These are phyloP conservation scores for Tachina fera DNA, from an alignment of 2,888 invertebrate species.

Conservation along the genomic window DNA sequence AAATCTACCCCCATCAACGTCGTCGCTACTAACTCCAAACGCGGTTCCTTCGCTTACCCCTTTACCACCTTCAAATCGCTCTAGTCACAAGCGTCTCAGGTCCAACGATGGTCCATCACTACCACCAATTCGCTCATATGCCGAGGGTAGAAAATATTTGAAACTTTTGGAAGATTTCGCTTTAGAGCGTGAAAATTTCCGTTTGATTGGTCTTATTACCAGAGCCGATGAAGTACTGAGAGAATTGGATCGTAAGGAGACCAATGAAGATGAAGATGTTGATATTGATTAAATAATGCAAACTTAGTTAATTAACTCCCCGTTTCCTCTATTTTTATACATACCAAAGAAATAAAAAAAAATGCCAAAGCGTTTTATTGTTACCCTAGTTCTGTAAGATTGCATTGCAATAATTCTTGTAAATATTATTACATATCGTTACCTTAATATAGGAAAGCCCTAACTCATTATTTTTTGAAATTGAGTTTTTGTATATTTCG, in stretches of 20 bases:
- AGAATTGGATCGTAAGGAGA: constrained; percentile 76
- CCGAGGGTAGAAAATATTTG: constrained; percentile 79
- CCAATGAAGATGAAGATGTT: constrained; percentile 72
- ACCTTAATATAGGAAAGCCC: no score
- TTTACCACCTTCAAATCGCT: constrained; percentile 39
- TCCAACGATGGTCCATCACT: constrained; percentile 42
- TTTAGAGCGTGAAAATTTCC: constrained; percentile 78
- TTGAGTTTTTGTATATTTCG: no score
- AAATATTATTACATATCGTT: constrained; percentile 3
- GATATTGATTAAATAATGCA: constrained; percentile 69
- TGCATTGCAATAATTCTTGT: constrained; percentile 3
- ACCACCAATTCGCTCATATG: constrained; percentile 74
- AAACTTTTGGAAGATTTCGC: constrained; percentile 80
- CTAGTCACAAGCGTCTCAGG: constrained; percentile 61
- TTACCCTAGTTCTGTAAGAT: constrained; percentile 53
- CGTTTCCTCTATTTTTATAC: constrained; percentile 29
- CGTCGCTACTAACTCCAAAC: neutral
- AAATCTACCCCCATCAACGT: constrained; percentile 12
- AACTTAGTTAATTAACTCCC: neutral
- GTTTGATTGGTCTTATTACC: constrained; percentile 80
- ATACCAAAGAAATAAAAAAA: constrained; percentile 22
- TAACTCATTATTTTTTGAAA: no score
- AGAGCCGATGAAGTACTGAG: constrained; percentile 80
- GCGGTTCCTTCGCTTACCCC: neutral
- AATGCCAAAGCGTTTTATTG: constrained; percentile 57